Conservation (phyloP, 2,888 invertebrate species). For the Hirtodrosophila cameraria region DNA sequence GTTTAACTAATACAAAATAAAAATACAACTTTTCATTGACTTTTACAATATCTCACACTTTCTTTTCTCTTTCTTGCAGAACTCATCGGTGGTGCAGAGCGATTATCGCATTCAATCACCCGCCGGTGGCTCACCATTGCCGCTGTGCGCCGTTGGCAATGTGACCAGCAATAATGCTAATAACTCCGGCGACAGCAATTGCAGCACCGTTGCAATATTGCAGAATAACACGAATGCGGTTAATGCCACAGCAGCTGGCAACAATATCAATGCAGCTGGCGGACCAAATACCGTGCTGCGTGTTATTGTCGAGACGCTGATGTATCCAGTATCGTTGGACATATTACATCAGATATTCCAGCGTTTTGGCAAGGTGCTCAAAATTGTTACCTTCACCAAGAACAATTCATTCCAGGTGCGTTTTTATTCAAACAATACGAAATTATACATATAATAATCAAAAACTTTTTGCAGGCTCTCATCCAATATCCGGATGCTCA, state of each 20-base stretch:
- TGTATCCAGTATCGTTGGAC: slow-evolving; percentile 99
- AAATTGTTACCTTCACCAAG: slow-evolving; percentile 99
- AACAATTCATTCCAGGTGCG: slow-evolving; percentile 91
- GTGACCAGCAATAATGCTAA: slow-evolving; percentile 77
- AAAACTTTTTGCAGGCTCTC: slow-evolving; percentile 88
- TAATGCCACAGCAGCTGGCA: slow-evolving; percentile 78
- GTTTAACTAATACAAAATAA: slow-evolving; percentile 47
- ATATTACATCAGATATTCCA: slow-evolving; percentile 99
- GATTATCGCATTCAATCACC: slow-evolving; percentile 88
- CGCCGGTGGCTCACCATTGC: slow-evolving; percentile 87
- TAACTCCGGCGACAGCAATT: slow-evolving; percentile 76
- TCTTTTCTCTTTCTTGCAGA: slow-evolving; percentile 86
- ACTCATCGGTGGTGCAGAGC: slow-evolving; percentile 92
- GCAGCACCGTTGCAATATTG: slow-evolving; percentile 85
- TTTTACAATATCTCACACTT: slow-evolving; percentile 19
- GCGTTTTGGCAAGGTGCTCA: slow-evolving; percentile 98
- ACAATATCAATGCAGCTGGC: slow-evolving; percentile 86
- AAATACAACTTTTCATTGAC: slow-evolving; percentile 42
- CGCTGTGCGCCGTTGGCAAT: slow-evolving; percentile 85
- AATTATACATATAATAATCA: too few species aligned
- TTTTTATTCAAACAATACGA: too few species aligned
- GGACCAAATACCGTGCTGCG: slow-evolving; percentile 98
- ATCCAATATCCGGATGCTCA: slow-evolving; percentile 99
- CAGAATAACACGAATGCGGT: slow-evolving; percentile 83
- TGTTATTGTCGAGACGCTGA: slow-evolving; percentile 99